phyloP scores from a whole-genome alignment of 1,140 invertebrate species.

The Caenorhabditis latens region DNA sequence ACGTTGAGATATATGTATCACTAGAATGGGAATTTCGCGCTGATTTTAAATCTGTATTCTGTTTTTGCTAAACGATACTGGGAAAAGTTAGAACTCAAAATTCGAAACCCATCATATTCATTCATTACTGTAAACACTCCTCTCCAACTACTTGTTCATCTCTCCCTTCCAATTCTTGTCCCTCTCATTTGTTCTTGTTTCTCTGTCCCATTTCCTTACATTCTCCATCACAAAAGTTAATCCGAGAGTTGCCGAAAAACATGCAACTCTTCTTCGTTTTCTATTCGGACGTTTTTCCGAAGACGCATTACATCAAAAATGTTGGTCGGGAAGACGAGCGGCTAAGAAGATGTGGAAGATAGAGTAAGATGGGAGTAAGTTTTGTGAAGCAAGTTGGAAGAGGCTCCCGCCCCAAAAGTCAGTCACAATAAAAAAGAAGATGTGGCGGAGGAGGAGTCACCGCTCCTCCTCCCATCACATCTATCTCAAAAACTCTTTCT shows the following conservation, averaged over 20 bases:
- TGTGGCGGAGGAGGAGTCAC: conserved; percentile 15
- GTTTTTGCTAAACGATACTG: no score
- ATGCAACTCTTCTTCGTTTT: conserved; percentile 45
- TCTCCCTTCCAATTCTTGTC: not conserved
- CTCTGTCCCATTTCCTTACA: not conserved
- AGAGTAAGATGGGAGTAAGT: conserved; percentile 49
- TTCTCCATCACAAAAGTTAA: conserved; percentile 32
- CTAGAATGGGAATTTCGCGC: no score
- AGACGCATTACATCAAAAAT: conserved; percentile 47
- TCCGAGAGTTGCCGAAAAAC: conserved; percentile 35
- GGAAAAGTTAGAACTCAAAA: no score
- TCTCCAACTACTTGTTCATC: not conserved
- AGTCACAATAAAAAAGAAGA: conserved; percentile 54
- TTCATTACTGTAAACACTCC: no score
- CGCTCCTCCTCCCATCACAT: conserved; percentile 12
- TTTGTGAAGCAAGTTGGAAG: not conserved
- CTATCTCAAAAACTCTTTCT: not conserved
- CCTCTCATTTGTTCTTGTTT: conserved; percentile 9
- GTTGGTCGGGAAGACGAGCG: not conserved
- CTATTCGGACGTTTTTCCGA: conserved; percentile 37
- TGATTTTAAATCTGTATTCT: no score
- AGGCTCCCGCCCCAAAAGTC: not conserved
- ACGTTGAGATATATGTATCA: no score
- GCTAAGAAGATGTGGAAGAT: conserved; percentile 16
- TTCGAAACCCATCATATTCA: no score